phyloP scores from a whole-genome alignment of 1,140 invertebrate species.

The Atta cephalotes region DNA sequence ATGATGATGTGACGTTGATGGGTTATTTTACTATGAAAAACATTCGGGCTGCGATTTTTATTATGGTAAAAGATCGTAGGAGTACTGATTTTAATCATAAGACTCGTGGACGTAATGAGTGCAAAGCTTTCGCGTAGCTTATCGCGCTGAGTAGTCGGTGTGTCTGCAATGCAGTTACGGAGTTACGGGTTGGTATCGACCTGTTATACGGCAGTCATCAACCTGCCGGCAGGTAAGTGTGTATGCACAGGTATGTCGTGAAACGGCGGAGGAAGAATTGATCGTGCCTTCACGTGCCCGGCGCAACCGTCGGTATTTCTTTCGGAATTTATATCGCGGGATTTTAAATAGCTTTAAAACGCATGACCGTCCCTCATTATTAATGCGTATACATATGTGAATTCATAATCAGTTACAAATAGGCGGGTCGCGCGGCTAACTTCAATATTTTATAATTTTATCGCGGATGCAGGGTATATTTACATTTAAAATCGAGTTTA shows the following conservation, averaged over 20 bases:
- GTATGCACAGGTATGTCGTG: constrained; percentile 66
- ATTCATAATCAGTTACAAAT: constrained; percentile 24
- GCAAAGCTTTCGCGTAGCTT: constrained; percentile 49
- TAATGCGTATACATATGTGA: constrained; percentile 27
- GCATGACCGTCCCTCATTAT: constrained; percentile 11
- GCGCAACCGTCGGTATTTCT: constrained; percentile 38
- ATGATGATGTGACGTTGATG: background rate
- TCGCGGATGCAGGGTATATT: background rate
- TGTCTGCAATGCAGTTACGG: constrained; percentile 82
- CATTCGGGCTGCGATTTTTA: constrained; percentile 14
- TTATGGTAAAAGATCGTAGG: background rate
- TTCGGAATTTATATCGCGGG: constrained; percentile 41
- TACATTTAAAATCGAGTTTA: constrained; percentile 15
- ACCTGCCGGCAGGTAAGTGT: constrained; percentile 77
- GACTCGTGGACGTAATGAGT: constrained; percentile 32
- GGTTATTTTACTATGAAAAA: constrained; percentile 15
- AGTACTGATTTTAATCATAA: constrained; percentile 1
- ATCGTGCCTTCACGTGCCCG: constrained; percentile 61
- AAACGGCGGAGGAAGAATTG: constrained; percentile 71
- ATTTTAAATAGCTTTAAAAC: constrained; percentile 34
- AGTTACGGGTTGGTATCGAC: constrained; percentile 81
- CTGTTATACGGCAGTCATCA: constrained; percentile 81
- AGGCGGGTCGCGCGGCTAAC: background rate
- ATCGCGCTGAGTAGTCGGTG: constrained; percentile 48
- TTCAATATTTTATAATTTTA: constrained; percentile 43